These are phyloP conservation scores for Upupa epops DNA, from an alignment of 2,113 vertebrate genomes.

Conservation along the genomic window DNA sequence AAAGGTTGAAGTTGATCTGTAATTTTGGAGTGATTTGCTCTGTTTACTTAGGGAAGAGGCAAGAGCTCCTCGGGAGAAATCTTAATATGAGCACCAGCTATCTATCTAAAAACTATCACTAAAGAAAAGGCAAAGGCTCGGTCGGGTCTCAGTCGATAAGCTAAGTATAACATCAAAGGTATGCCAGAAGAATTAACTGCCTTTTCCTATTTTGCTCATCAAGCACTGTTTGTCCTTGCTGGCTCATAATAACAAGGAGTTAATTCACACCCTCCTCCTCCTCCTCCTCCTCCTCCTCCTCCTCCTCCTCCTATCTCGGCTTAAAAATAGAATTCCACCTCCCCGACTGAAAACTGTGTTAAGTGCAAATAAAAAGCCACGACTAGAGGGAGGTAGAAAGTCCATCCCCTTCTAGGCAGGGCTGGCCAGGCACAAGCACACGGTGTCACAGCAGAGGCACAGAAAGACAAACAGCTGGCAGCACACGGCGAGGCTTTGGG, in stretches of 20 bases:
- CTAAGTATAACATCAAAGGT: background rate
- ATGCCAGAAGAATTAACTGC: background rate
- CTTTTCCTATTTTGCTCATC: background rate
- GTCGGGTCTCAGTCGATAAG: background rate
- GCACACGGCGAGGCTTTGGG: background rate
- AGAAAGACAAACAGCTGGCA: background rate
- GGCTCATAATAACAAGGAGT: background rate
- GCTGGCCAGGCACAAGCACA: background rate
- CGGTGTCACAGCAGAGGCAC: background rate
- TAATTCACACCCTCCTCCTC: background rate
- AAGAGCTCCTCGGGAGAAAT: background rate
- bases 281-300: background rate
- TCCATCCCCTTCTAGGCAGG: background rate
- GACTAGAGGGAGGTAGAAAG: background rate
- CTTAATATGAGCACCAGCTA: background rate
- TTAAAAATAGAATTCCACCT: background rate
- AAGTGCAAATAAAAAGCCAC: background rate
- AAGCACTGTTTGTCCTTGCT: background rate
- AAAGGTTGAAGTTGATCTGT: background rate
- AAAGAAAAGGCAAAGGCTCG: background rate
- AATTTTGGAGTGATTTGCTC: conserved; percentile 30
- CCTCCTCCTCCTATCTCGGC: background rate
- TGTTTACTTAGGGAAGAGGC: conserved; percentile 6
- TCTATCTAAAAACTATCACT: background rate
- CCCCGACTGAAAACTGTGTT: background rate